Base-by-base conservation (phyloP, 2,888 invertebrate genomes). In the Schizaphis graminum region DNA sequence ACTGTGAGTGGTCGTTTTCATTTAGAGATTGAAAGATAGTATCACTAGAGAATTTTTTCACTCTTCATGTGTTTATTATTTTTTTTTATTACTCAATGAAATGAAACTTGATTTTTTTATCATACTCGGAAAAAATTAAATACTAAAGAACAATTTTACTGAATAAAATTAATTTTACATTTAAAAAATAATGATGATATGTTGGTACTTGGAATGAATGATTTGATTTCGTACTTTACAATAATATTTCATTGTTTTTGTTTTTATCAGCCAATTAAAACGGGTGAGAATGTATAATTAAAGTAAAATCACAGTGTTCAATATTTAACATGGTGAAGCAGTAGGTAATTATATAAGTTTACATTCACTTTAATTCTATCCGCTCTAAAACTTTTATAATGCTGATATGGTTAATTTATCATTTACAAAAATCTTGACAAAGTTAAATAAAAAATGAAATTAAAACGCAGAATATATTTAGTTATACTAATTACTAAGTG, bases 1-100 rank as follows among this genome's bases (percentile, higher is more conserved):
- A 41, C 26, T 87, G 28, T 88, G 28, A 87, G 35, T 92, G 86
- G 49, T 87, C 28, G 61, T 92, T 92, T 87, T n/a, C 49, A 87
- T 92, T 92, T 67, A 49, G 35, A 87, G 67, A 92, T 87, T 49
- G 49, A 10, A 87, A 61, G 87, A 92, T 92, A 92, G 47, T 92
- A 35, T 53, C 61, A 26, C 21, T 88, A 49, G 77, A 77, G n/a
- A 53, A 88, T 41, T 89, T 89, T 89, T 89, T 77, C 28, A 44
- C 88, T n/a, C 2, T 41, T 89, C 56, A 56, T 89, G 28, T 67
- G 28, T 84, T 84, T 84, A 85, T 91, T 84, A n/a, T n/a, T 77
- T 91, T 49, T 91, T 91, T 67, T 77, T 91, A 44, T 77, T 41
- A 26, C 49, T 77, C 26, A 0, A 35, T 21, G 49, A 21, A 88